phyloP scores from a whole-genome alignment of 2,888 invertebrate genomes.

The Empis stercorea region DNA sequence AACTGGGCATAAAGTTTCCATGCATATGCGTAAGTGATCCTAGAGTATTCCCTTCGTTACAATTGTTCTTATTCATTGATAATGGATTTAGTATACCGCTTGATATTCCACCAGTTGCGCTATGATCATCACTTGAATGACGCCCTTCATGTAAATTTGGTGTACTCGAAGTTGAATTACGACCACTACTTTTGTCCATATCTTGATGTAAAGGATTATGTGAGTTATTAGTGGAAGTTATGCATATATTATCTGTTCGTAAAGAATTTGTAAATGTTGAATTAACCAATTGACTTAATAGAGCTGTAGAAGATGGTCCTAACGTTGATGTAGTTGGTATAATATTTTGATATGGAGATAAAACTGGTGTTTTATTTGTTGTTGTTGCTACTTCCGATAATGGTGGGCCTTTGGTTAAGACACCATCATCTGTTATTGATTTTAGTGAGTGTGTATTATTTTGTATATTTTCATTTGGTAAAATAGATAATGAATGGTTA shows the following conservation, averaged over 20 bases:
- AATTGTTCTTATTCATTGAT: constrained; percentile 39
- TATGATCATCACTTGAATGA: constrained; percentile 5
- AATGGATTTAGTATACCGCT: constrained; percentile 14
- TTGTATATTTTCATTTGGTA: too few species aligned
- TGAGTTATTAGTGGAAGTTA: constrained; percentile 13
- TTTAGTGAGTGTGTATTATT: constrained; percentile 9
- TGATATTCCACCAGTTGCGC: neutral
- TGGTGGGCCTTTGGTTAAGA: neutral
- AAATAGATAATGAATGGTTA: too few species aligned
- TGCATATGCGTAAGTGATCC: constrained; percentile 30
- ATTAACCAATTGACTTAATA: constrained; percentile 38
- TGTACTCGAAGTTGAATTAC: constrained; percentile 36
- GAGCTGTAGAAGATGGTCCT: constrained; percentile 40
- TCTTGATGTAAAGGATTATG: constrained; percentile 25
- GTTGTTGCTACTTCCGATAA: constrained; percentile 25
- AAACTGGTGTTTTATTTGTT: constrained; percentile 11
- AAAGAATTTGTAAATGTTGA: constrained; percentile 33
- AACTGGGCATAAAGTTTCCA: constrained; percentile 37
- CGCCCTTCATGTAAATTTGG: constrained; percentile 33
- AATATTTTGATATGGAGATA: constrained; percentile 1
- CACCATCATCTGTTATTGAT: constrained; percentile 4
- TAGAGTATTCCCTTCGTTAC: constrained; percentile 37
- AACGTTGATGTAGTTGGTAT: constrained; percentile 13
- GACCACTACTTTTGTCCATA: constrained; percentile 19
- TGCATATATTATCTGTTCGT: constrained; percentile 22